These are phyloP conservation scores for Dermolepida albohirtum DNA, from an alignment of 2,888 invertebrate species.

Conservation along the genomic window DNA sequence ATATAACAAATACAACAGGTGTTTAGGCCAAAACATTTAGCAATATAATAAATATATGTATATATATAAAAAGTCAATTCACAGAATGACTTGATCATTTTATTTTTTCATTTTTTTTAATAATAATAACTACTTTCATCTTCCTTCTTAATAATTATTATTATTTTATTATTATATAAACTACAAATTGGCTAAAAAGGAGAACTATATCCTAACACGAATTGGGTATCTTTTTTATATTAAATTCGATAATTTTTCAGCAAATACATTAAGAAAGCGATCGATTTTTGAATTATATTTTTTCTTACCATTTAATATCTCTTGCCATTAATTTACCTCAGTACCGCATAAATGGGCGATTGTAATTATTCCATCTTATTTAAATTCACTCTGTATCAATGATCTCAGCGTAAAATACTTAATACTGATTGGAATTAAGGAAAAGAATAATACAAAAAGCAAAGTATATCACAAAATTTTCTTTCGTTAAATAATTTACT, in stretches of 20 bases:
- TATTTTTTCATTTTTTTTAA: conserved; percentile 52
- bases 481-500: too few relatives aligned
- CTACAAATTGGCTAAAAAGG: conserved; percentile 62
- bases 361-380: background rate
- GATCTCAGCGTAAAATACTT: conserved; percentile 33
- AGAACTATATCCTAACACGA: conserved; percentile 61
- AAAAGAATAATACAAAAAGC: too few relatives aligned
- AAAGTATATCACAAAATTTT: too few relatives aligned
- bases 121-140: conserved; percentile 53
- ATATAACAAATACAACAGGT: conserved; percentile 34
- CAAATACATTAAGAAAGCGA: conserved; percentile 60
- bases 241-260: conserved; percentile 63
- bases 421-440: too few relatives aligned
- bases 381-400: conserved; percentile 51
- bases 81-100: conserved; percentile 58
- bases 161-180: conserved; percentile 52
- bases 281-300: conserved; percentile 42
- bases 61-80: conserved; percentile 57
- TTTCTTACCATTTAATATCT: conserved; percentile 42
- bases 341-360: conserved; percentile 9
- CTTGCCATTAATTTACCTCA: conserved; percentile 44
- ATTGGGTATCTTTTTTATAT: conserved; percentile 57
- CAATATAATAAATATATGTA: conserved; percentile 35
- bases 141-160: conserved; percentile 45
- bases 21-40: conserved; percentile 41